Conservation (phyloP, 2,113 vertebrate species). For the Solea solea region DNA sequence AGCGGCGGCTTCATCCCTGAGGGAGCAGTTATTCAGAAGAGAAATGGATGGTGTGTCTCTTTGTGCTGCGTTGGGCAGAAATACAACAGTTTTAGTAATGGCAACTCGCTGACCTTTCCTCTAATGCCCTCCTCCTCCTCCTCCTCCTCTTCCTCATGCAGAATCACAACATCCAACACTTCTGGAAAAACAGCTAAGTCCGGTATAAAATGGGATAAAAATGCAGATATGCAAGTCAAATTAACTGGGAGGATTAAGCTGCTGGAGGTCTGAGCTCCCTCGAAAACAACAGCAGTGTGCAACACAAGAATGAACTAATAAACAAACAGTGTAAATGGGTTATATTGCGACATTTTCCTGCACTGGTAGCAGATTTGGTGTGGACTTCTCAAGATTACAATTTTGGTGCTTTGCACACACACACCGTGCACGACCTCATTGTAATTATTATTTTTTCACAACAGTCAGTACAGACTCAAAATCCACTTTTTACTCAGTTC, state of each 20-base stretch:
- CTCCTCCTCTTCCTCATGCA: no score
- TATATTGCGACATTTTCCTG: no score
- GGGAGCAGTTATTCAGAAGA: conserved; percentile 58
- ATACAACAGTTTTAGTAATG: conserved; percentile 58
- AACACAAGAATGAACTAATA: not conserved
- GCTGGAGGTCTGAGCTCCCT: not conserved
- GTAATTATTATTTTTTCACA: no score
- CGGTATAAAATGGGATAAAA: conserved; percentile 11
- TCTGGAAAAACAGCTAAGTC: conserved; percentile 5
- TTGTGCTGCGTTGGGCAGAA: conserved; percentile 67
- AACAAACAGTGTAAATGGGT: no score
- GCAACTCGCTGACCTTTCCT: conserved; percentile 57
- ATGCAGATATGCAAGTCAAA: conserved; percentile 1
- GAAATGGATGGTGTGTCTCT: conserved; percentile 65
- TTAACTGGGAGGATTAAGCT: not conserved
- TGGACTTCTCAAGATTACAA: no score
- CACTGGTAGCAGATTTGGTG: no score
- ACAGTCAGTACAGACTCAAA: no score
- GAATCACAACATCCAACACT: conserved; percentile 15
- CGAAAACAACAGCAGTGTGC: not conserved
- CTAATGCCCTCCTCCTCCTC: conserved; percentile 15
- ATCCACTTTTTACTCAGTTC: no score
- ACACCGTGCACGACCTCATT: no score
- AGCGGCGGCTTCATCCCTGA: conserved; percentile 16
- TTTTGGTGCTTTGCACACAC: no score